Evolutionary conservation across 2,113 vertebrate species (phyloP), one percentile per base, ranked within the genome.

Genomic region (Atherinomorus stipes): DNA sequence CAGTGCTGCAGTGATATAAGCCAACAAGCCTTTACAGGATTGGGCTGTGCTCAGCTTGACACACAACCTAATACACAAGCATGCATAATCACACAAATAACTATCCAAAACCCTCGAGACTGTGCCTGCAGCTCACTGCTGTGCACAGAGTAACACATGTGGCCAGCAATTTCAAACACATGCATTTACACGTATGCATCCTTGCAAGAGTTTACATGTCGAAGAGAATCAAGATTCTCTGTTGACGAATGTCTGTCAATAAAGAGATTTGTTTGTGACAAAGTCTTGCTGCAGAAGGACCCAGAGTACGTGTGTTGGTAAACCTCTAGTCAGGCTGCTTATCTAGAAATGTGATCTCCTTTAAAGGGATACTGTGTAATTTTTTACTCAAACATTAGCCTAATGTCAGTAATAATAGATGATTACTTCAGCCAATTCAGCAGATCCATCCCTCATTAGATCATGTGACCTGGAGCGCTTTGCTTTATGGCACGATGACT

Each of bases 11-110:
- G 12, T 38, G 40, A 38, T 61, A 42, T 44, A 38, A 57, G 34
- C 59, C 25, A 80, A 64, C 72, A 68, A 75, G 60, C 44, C 42
- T 44, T 37, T 40, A 74, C 60, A 77, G 26, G 57, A 73, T 34
- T 62, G 59, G 38, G n/a, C 21, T 26, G 21, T 21, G 73, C 51
- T 70, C 31, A 23, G 11, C 60, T 61, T 57, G 60, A 71, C 7
- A 11, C 38, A 61, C 7, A 2, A 53, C 21, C 25, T 23, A 38
- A 67, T 9, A 47, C 53, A 53, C 18, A 58, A 49, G 23, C 19
- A 13, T 51, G 51, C 58, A 59, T 59, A 64, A 68, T 40, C 47
- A 57, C 75, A 71, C 64, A 78, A 59, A 80, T 2, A 28, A 59
- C 45, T 61, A 23, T 31, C 4, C 67, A 49, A 65, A 83, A 69